Conservation (phyloP, 2,888 invertebrate species). For the Euzophera pinguis region DNA sequence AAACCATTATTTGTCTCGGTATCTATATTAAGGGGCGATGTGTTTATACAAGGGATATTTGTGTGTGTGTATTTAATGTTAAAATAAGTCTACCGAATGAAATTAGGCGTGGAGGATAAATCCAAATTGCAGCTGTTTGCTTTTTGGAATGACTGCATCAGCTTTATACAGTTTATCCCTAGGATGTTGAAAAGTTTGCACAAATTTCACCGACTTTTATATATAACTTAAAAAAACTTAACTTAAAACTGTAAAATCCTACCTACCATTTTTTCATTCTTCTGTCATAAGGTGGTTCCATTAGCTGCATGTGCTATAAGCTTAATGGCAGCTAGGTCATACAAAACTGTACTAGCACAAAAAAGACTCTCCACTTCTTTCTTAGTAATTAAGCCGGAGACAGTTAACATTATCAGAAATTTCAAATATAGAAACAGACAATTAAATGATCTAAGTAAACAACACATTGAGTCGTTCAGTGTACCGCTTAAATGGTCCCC, state of each 20-base stretch:
- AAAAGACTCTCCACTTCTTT: too few species aligned
- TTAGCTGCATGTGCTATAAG: too few species aligned
- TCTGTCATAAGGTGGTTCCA: too few species aligned
- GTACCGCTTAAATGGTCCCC: slow-evolving; percentile 1
- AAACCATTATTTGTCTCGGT: slow-evolving; percentile 49
- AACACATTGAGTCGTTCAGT: not conserved
- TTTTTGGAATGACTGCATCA: slow-evolving; percentile 24
- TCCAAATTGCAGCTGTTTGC: slow-evolving; percentile 73
- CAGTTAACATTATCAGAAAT: not conserved
- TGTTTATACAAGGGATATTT: slow-evolving; percentile 76
- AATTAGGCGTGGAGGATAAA: slow-evolving; percentile 75
- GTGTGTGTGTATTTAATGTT: slow-evolving; percentile 74
- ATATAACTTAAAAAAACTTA: too few species aligned
- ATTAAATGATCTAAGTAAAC: not conserved
- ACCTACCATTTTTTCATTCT: too few species aligned
- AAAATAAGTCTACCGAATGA: slow-evolving; percentile 75
- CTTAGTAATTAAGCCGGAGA: not conserved
- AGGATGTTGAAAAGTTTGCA: too few species aligned
- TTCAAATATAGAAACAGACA: not conserved
- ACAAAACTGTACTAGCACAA: too few species aligned
- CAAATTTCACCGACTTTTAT: too few species aligned
- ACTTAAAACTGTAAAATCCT: too few species aligned
- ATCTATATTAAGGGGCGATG: slow-evolving; percentile 66
- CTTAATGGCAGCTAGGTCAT: too few species aligned
- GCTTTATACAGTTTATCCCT: not conserved